Base-by-base conservation (phyloP, 2,113 vertebrate species). In the Daubentonia madagascariensis region DNA sequence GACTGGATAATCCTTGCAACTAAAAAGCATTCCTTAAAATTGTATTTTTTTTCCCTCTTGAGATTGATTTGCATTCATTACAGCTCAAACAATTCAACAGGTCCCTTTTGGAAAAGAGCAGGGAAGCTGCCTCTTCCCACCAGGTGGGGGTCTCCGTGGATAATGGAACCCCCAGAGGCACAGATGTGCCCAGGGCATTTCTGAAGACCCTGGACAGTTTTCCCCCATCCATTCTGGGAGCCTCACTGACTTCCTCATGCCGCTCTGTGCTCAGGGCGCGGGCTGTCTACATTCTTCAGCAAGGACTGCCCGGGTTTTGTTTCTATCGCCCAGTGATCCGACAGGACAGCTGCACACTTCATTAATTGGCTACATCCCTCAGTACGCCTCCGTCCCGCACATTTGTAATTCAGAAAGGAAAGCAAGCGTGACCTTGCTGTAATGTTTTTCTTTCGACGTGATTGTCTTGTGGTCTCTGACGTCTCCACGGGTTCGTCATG, bases 111-210 rank as follows among this genome's bases (percentile, higher is more conserved):
- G 8, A 84, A 2, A 0, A 3, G 8, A 45, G 6, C 17, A 1
- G 10, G 25, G 48, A 70, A 61, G 28, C 40, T 28, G 22, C 6
- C 8, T 1, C 35, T 52, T 78, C 1, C 30, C 79, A 6, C 35
- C 23, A 40, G 14, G 68, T 13, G 1, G 0, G 1, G 8, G 45
- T 61, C 35, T 54, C 28, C 0, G 1, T 22, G 20, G 37, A 2
- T 28, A 11, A 45, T 5, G 4, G 0, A n/a, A n/a, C 9, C 17
- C 20, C 12, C n/a, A 20, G 3, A 30, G 68, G 3, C 22, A 5
- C 0, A 3, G 45, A 35, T 79, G 45, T 61, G 40, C 40, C 17
- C 37, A 23, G 48, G 3, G n/a, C 59, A 35, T 43, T 75, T 45
- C 8, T 25, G 2, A 9, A 35, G 7, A 67, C 13, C 8, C 28